Evolutionary conservation across 2,113 vertebrate genomes (phyloP).

Genomic region (Setophaga petechia): DNA sequence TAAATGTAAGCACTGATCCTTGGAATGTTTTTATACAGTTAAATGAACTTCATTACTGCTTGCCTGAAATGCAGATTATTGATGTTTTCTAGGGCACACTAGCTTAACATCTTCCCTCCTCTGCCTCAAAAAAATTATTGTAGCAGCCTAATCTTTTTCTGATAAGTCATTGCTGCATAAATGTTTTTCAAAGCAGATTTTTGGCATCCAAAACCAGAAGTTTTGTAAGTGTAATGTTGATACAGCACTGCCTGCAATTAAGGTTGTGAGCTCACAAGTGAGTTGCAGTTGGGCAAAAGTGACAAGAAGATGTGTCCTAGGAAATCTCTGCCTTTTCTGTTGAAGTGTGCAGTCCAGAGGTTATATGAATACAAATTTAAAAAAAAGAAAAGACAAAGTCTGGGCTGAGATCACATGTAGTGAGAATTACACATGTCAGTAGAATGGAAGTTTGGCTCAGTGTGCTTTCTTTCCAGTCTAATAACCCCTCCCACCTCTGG

Average conservation of each 20-base stretch:
- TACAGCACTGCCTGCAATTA: fast-evolving
- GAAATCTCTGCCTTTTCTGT: not conserved
- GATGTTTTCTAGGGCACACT: not conserved
- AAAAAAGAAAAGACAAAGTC: not conserved
- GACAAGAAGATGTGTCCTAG: not conserved
- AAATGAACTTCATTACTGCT: not conserved
- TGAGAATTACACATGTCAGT: not conserved
- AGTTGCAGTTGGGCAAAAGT: not conserved
- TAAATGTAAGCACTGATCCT: not conserved
- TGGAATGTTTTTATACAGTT: not conserved
- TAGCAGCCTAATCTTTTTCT: not conserved
- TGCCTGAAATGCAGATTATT: not conserved
- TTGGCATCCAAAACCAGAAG: not conserved
- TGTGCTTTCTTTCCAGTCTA: not conserved
- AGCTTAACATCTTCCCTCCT: not conserved
- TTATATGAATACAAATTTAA: not conserved
- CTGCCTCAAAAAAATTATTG: not conserved
- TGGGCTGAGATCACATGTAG: not conserved
- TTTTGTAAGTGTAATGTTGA: not conserved
- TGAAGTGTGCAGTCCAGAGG: not conserved
- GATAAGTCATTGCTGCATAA: not conserved
- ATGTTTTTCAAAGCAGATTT: not conserved
- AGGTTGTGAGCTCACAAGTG: not conserved
- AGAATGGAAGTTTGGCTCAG: not conserved
- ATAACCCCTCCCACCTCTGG: not conserved